Percentiles rank a stretch among this genome's conserved stretches.
These are phyloP conservation scores for Nemapogon koenigi DNA, from an alignment of 2,888 invertebrate genomes.

Conservation along the genomic window DNA sequence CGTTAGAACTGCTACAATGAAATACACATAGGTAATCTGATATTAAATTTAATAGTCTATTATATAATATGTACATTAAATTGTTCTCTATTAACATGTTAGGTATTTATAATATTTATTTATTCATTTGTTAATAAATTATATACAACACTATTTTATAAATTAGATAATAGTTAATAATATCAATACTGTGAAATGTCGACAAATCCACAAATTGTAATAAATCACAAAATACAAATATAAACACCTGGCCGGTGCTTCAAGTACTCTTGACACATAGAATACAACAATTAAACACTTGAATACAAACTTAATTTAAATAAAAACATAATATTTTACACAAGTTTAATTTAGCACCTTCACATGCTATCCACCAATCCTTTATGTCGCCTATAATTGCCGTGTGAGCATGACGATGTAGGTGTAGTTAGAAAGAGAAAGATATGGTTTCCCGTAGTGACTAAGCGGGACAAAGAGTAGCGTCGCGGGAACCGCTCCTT, in stretches of 20 bases:
- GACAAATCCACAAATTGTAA: conserved; percentile 32
- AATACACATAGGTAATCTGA: conserved; percentile 38
- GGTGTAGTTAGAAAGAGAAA: too few relatives aligned
- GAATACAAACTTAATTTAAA: conserved; percentile 1
- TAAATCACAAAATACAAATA: not conserved
- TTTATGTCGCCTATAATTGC: too few relatives aligned
- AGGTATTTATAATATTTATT: conserved; percentile 60
- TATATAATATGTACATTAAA: conserved; percentile 66
- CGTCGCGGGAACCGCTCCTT: too few relatives aligned
- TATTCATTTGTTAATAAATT: conserved; percentile 61
- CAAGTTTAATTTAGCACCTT: conserved; percentile 44
- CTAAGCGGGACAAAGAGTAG: too few relatives aligned
- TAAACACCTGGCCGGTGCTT: not conserved
- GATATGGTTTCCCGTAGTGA: too few relatives aligned
- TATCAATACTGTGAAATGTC: conserved; percentile 60
- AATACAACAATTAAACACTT: conserved; percentile 4
- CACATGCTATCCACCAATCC: conserved; percentile 36
- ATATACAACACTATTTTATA: conserved; percentile 62
- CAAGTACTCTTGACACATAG: not conserved
- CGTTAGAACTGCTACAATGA: too few relatives aligned
- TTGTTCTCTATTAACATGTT: conserved; percentile 64
- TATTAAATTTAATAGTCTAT: conserved; percentile 66
- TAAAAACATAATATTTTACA: conserved; percentile 1
- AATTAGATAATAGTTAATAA: conserved; percentile 38
- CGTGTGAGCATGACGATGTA: too few relatives aligned